A percentile compares a stretch with the other conserved stretches of the same genome.
phyloP scores from a whole-genome alignment of 2,797 vertebrate species.

The Caiman crocodilus region DNA sequence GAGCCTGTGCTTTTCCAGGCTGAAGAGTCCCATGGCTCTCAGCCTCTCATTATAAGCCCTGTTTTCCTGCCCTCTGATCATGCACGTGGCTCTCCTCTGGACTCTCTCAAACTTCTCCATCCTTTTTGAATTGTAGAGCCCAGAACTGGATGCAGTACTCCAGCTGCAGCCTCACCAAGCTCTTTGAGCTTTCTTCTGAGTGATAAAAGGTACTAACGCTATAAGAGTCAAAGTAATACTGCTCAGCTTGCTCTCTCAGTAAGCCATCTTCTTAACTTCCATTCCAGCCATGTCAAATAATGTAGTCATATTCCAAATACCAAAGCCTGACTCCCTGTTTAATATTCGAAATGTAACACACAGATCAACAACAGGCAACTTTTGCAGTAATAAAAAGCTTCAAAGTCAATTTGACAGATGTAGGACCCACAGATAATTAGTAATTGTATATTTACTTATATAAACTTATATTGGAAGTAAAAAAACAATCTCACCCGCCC shows the following conservation, averaged over 20 bases:
- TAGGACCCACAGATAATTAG: neutral
- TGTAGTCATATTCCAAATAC: neutral
- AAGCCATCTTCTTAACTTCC: neutral
- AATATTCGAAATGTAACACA: rapidly evolving
- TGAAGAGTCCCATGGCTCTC: too few species aligned
- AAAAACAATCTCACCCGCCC: too few species aligned
- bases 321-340: neutral
- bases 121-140: too few species aligned
- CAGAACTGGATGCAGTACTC: too few species aligned
- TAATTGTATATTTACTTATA: neutral
- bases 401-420: neutral
- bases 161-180: too few species aligned
- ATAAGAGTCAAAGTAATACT: neutral
- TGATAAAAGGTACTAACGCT: neutral
- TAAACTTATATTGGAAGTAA: neutral
- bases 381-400: neutral
- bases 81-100: too few species aligned
- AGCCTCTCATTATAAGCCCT: too few species aligned
- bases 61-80: too few species aligned
- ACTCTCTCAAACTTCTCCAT: too few species aligned
- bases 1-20: too few species aligned
- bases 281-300: neutral
- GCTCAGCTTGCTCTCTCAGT: neutral
- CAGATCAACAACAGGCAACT: neutral
- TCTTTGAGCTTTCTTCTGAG: rapidly evolving